Evolutionary conservation across 2,888 invertebrate genomes (phyloP).

Genomic region (Magallana nippona): DNA sequence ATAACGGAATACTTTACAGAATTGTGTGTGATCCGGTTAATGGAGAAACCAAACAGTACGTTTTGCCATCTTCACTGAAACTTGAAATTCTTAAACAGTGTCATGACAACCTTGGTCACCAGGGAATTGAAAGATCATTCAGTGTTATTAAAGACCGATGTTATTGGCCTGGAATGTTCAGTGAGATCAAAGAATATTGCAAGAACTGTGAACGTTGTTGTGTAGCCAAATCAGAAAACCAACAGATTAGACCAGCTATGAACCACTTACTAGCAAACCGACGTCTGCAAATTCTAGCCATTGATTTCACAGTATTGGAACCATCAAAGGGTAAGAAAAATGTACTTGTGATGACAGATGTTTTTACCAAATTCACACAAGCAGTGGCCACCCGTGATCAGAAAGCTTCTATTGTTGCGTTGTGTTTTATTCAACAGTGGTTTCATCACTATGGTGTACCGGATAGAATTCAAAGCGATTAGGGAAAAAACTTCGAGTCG

Average conservation of each 20-base stretch:
- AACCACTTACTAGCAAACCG: too few relatives aligned
- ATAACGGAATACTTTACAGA: conserved; percentile 37
- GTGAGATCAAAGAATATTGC: conserved; percentile 46
- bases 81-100: conserved; percentile 44
- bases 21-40: conserved; percentile 10
- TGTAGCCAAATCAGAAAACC: conserved; percentile 45
- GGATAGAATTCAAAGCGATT: too few relatives aligned
- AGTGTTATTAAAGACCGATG: conserved; percentile 48
- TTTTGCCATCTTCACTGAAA: conserved; percentile 40
- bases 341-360: conserved; percentile 46
- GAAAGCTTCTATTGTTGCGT: neutral
- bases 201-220: conserved; percentile 51
- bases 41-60: conserved; percentile 36
- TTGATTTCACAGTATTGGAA: conserved; percentile 47
- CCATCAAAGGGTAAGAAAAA: conserved; percentile 50
- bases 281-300: too few relatives aligned
- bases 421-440: neutral
- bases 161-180: conserved; percentile 56
- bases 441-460: too few relatives aligned
- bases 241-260: conserved; percentile 34
- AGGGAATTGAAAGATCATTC: conserved; percentile 53
- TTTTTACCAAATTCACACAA: conserved; percentile 46
- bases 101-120: conserved; percentile 54
- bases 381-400: conserved; percentile 7
- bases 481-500: too few relatives aligned